A percentile compares a stretch with the other conserved stretches of the same genome.
Evolutionary conservation across 2,113 vertebrate species (phyloP).

Genomic region (Myrmophylax atrothorax): DNA sequence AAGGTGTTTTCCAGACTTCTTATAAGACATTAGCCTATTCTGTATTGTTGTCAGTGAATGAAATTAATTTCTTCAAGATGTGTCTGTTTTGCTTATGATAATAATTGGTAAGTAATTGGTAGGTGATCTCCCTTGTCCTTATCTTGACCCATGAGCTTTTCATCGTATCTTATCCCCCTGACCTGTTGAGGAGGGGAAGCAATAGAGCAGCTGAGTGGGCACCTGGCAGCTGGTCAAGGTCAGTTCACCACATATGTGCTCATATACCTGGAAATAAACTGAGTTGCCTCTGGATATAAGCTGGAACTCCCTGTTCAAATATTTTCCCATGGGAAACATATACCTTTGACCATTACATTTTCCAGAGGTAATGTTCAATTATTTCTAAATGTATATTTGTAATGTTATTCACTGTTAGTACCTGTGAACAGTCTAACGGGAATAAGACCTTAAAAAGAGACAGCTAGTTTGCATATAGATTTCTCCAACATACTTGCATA

Average conservation of each 20-base stretch:
- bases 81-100: background rate
- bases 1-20: background rate
- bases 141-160: background rate
- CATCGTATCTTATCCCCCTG: rapidly evolving
- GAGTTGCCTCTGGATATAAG: background rate
- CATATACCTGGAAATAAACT: background rate
- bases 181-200: background rate
- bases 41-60: background rate
- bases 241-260: background rate
- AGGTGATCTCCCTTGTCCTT: background rate
- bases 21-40: background rate
- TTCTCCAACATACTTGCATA: background rate
- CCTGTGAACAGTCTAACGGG: background rate
- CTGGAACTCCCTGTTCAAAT: background rate
- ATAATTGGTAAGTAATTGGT: background rate
- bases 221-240: background rate
- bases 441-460: background rate
- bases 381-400: background rate
- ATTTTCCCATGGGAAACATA: background rate
- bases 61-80: background rate
- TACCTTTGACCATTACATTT: background rate
- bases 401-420: background rate
- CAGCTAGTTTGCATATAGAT: background rate
- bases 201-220: background rate
- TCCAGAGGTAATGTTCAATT: background rate